Evolutionary conservation across 2,797 vertebrate genomes (phyloP), one percentile per base, ranked within the genome.

Genomic region (Danio albolineatus): DNA sequence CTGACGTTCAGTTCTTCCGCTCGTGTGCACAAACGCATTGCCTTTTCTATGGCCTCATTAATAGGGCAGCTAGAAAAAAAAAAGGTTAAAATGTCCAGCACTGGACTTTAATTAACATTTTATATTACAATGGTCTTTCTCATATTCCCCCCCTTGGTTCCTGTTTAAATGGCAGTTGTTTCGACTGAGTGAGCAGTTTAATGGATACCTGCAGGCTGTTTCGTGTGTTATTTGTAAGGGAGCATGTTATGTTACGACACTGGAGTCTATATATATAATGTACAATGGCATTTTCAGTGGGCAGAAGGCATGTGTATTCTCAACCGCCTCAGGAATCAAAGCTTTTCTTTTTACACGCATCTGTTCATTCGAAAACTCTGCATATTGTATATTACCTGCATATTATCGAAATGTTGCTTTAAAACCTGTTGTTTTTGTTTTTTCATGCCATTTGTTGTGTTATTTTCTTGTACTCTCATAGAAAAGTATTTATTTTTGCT

Each of bases 1-100:
- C 48, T 77, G 76, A 76, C 21, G 1, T 14, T 4, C 7, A 77
- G 13, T 49, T 57, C 56, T 54, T 71, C 53, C 44, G 75, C 59
- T 69, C 14, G 41, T 41, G 4, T 57, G 36, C 72, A 78, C 46
- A 13, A 16, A 57, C 54, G n/a, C 48, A 41, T 16, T 28, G 39
- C 8, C 14, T 17, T 46, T 46, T 9, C 44, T 56, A 59, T 70
- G 3, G 16, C 76, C 65, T 70, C 57, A 79, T 80, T 72, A 83
- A 56, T 74, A 74, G 62, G 65, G 38, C 36, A 44, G 61, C 2
- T 5, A 2, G 7, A 59, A 64, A 14, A 36, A 5, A 43, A 6
- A 43, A 64, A 39, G 38, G 61, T 51, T 65, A 7, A 53, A 73
- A 76, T 16, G 67, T 14, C 62, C 62, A 57, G 44, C 36, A 49